Percentiles rank a stretch among this genome's conserved stretches.
These are phyloP conservation scores for Stratiomys singularior DNA, from an alignment of 2,888 invertebrate species.

Conservation along the genomic window DNA sequence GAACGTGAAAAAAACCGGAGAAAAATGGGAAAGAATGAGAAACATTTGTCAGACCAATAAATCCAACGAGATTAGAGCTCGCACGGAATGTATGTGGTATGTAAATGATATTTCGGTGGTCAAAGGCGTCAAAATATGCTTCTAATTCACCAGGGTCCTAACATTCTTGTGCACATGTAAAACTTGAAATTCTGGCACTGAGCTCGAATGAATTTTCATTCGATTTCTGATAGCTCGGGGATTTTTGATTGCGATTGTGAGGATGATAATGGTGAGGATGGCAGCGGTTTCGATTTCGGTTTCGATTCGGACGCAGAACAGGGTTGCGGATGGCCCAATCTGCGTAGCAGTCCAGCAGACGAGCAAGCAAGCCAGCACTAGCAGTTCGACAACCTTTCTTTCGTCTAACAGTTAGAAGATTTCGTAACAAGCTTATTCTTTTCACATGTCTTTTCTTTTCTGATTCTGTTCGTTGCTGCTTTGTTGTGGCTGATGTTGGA, in stretches of 20 bases:
- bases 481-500: background rate
- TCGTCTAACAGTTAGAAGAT: slow-evolving; percentile 37
- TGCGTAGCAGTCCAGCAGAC: background rate
- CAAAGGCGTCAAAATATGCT: slow-evolving; percentile 46
- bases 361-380: background rate
- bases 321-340: no score
- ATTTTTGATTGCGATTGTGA: slow-evolving; percentile 8
- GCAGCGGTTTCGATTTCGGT: slow-evolving; percentile 21
- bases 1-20: background rate
- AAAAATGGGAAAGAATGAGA: background rate
- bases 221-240: slow-evolving; percentile 1
- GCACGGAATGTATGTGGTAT: slow-evolving; percentile 25
- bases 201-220: slow-evolving; percentile 25
- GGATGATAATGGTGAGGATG: background rate
- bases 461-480: background rate
- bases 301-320: background rate
- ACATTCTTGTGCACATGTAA: slow-evolving; percentile 26
- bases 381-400: slow-evolving; percentile 33
- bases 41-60: slow-evolving; percentile 19
- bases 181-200: slow-evolving; percentile 27
- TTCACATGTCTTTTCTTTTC: slow-evolving; percentile 6
- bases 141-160: slow-evolving; percentile 26
- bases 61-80: slow-evolving; percentile 19
- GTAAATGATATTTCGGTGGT: slow-evolving; percentile 44
- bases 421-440: slow-evolving; percentile 5